These are phyloP conservation scores for Andinoacara biseriatus DNA, from an alignment of 2,113 vertebrate species.

Conservation along the genomic window DNA sequence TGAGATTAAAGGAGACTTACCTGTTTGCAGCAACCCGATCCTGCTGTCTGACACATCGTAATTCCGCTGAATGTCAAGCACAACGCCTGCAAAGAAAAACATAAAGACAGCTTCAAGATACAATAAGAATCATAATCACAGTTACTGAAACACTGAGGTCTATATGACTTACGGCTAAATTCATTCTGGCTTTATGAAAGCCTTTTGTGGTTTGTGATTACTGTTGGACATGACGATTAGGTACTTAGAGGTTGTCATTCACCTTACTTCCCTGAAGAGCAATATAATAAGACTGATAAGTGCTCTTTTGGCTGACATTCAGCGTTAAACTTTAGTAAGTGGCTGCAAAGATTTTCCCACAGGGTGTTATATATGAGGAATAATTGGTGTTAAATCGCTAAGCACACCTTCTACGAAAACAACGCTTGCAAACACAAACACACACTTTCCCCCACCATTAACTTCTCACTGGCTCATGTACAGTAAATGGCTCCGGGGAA, in stretches of 20 bases:
- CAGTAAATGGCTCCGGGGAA: not conserved
- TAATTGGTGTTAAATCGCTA: slow-evolving; percentile 4
- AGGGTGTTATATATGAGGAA: not conserved
- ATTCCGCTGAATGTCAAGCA: slow-evolving; percentile 90
- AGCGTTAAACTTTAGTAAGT: not conserved
- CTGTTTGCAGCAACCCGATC: slow-evolving; percentile 92
- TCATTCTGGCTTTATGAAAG: not conserved
- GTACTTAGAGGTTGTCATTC: slow-evolving; percentile 16
- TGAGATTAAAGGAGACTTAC: slow-evolving; percentile 77
- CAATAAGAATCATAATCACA: not conserved
- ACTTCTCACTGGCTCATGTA: not conserved
- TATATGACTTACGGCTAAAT: not conserved
- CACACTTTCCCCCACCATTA: slow-evolving; percentile 10
- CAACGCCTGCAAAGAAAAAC: slow-evolving; percentile 81
- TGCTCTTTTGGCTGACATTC: slow-evolving; percentile 43
- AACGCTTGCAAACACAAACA: not conserved
- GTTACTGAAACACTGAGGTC: not conserved
- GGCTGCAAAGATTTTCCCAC: slow-evolving; percentile 11
- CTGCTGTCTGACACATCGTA: slow-evolving; percentile 87
- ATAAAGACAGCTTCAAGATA: not conserved
- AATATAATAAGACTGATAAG: slow-evolving; percentile 21
- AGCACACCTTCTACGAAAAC: not conserved
- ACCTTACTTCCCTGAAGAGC: slow-evolving; percentile 29
- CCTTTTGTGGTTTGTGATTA: slow-evolving; percentile 24
- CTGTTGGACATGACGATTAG: slow-evolving; percentile 1